Evolutionary conservation across 1,140 invertebrate genomes (phyloP), one percentile per base, ranked within the genome.

Genomic region (Sinonovacula constricta): DNA sequence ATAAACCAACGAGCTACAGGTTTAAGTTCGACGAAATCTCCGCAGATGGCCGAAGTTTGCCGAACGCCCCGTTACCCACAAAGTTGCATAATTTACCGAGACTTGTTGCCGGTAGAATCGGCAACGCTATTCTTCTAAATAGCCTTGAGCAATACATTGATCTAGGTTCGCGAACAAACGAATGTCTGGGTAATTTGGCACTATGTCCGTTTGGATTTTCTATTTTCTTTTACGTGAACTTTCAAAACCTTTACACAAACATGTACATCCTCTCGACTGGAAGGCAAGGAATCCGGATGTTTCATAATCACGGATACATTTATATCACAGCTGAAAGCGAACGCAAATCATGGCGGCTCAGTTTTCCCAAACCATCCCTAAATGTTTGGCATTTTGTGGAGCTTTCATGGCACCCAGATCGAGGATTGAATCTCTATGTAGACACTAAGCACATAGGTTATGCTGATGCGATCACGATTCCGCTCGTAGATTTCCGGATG

Each of bases 341-440:
- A 34, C 60, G 81, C 2, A 81, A 84, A 53, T 79, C 81, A 22
- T 84, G 82, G 79, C 54, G 83, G 31, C 68, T 84, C 15, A 72
- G 71, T 3, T 56, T 84, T n/a, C 85, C 81, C 7, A 36, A 74
- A 28, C 54, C 81, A 14, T 70, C 59, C 12, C 72, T 82, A 15
- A 72, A 80, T 14, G 36, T 62, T 28, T 91, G 90, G 90, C 87
- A 91, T 74, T 88, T 85, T 65, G 66, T 90, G 28, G 90, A 91
- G 74, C 66, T 90, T 18, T 87, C 88, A 18, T 90, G 89, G 89
- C 86, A 89, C 57, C 86, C 84, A 5, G 81, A 87, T 15, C 78
- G 79, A 24, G 90, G 90, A 0, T 81, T 91, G 4, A 79, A 84
- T 26, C 45, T 91, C n/a, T 90, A 85, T 71, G 71, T 90, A 7